phyloP scores from a whole-genome alignment of 2,113 vertebrate genomes.

The Hemiprocne comata region DNA sequence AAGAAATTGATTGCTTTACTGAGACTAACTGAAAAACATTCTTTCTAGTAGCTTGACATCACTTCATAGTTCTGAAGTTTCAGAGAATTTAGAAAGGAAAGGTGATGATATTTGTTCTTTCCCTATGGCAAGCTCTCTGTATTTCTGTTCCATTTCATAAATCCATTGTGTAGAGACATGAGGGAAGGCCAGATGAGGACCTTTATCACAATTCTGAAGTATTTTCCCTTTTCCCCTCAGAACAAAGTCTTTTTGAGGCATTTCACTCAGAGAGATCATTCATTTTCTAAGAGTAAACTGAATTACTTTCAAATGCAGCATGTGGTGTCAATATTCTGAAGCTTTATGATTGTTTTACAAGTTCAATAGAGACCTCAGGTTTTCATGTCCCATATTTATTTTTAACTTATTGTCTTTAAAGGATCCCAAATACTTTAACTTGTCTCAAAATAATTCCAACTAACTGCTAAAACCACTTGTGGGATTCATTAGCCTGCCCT shows the following conservation, averaged over 20 bases:
- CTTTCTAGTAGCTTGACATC: not conserved
- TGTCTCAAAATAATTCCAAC: not conserved
- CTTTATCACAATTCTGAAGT: not conserved
- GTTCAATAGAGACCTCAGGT: not conserved
- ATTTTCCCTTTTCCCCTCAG: not conserved
- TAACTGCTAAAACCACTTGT: not conserved
- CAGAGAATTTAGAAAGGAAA: not conserved
- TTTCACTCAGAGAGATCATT: not conserved
- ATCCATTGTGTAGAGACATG: not conserved
- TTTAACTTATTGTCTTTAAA: not conserved
- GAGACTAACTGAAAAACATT: not conserved
- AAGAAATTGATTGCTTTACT: not conserved
- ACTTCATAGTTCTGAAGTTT: not conserved
- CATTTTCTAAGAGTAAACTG: not conserved
- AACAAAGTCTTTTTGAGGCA: not conserved
- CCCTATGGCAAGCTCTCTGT: not conserved
- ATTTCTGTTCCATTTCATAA: not conserved
- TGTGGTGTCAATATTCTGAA: not conserved
- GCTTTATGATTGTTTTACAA: not conserved
- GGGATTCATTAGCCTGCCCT: no score
- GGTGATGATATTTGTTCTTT: not conserved
- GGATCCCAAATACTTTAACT: not conserved
- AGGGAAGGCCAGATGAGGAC: not conserved
- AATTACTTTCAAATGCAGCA: not conserved
- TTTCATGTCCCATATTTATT: not conserved